Conservation (phyloP, 92 coral and sea anemone genomes). For the Phenganax subtilis region DNA sequence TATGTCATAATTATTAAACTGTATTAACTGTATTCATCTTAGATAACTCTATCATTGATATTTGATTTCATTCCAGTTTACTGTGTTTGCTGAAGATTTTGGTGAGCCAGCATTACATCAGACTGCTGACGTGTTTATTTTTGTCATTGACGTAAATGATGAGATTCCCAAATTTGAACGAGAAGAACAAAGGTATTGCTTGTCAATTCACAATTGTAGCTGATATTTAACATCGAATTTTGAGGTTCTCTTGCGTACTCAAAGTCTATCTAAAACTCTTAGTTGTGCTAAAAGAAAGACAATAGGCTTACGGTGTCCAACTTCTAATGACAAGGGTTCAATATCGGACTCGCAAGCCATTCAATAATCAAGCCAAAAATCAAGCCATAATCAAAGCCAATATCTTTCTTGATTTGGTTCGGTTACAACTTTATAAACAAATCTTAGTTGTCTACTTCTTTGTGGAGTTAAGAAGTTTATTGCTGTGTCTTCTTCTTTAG, state of each 20-base stretch:
- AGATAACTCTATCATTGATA: not conserved
- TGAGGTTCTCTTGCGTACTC: too few species aligned
- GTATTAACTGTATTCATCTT: too few species aligned
- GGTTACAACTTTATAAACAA: too few species aligned
- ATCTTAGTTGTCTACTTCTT: not conserved
- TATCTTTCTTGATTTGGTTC: too few species aligned
- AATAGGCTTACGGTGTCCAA: too few species aligned
- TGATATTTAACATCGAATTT: too few species aligned
- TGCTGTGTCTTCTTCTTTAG: constrained; percentile 19
- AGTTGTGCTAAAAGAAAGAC: too few species aligned
- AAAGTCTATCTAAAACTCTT: too few species aligned
- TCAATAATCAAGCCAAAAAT: too few species aligned
- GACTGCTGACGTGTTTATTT: constrained; percentile 44
- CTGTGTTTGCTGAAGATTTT: constrained; percentile 60
- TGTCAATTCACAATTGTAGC: not conserved
- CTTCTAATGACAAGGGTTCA: too few species aligned
- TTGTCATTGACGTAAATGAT: constrained; percentile 74
- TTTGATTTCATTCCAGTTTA: constrained; percentile 49
- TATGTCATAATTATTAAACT: constrained; percentile 37
- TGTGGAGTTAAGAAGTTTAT: not conserved
- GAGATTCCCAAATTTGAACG: constrained; percentile 47
- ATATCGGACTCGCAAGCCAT: too few species aligned
- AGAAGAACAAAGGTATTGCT: not conserved
- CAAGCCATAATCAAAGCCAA: too few species aligned
- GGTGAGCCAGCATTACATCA: constrained; percentile 42